A percentile compares a stretch with the other conserved stretches of the same genome.
Conservation (phyloP, 2,797 vertebrate species). For the Callimico goeldii region DNA sequence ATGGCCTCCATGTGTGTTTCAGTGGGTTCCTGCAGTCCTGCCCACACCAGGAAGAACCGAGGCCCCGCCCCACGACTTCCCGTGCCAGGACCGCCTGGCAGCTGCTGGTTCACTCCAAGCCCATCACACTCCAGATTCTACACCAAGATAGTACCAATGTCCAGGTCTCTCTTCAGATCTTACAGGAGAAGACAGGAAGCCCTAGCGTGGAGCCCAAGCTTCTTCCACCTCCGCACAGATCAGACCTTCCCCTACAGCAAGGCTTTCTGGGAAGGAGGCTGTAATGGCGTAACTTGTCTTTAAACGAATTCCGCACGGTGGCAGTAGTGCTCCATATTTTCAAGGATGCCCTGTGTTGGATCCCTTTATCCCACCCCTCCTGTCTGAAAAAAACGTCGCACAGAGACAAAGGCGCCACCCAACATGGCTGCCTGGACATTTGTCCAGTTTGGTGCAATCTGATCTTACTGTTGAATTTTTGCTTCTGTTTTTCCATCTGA, state of each 20-base stretch:
- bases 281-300: accelerated
- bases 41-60: not conserved
- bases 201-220: not conserved
- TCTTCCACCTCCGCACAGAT: not conserved
- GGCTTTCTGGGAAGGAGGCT: not conserved
- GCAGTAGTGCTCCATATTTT: not conserved
- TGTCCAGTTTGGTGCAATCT: not conserved
- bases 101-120: not conserved
- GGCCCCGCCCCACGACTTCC: not conserved
- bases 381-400: not conserved
- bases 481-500: not conserved
- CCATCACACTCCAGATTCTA: not conserved
- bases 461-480: not conserved
- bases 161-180: not conserved
- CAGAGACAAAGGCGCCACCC: accelerated
- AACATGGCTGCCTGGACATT: not conserved
- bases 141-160: not conserved
- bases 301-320: not conserved
- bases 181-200: not conserved
- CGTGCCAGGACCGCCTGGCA: not conserved
- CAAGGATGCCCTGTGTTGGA: accelerated
- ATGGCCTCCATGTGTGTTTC: not conserved
- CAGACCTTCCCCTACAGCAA: not conserved
- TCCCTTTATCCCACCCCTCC: not conserved
- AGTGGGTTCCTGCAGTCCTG: not conserved